Evolutionary conservation across 2,888 invertebrate species (phyloP).

Genomic region (Lepidocyrtinus sp.): DNA sequence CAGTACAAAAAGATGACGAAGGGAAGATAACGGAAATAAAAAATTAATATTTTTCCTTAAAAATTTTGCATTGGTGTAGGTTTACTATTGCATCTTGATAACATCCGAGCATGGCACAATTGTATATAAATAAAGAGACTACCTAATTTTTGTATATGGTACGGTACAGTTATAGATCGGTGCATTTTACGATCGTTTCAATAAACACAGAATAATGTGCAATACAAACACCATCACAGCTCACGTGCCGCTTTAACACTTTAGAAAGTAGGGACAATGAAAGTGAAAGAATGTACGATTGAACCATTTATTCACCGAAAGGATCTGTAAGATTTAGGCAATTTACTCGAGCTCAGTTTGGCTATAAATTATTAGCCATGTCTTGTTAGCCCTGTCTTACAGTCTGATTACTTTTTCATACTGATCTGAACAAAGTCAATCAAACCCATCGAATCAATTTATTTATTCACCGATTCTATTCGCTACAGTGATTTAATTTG

Average conservation of each 20-base stretch:
- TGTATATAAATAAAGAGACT: no score
- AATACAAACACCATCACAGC: background rate
- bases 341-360: background rate
- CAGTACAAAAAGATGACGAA: no score
- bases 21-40: no score
- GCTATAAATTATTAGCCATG: background rate
- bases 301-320: background rate
- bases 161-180: no score
- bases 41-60: no score
- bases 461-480: background rate
- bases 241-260: no score
- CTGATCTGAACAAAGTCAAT: background rate
- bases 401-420: background rate
- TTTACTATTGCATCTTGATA: background rate
- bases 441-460: background rate
- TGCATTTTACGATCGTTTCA: background rate
- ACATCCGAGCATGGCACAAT: background rate
- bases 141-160: no score
- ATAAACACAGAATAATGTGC: background rate
- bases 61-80: no score
- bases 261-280: background rate
- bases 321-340: background rate
- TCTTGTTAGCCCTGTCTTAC: slow-evolving; percentile 11
- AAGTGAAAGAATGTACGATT: background rate
- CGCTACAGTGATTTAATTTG: background rate